phyloP scores from a whole-genome alignment of 1,140 invertebrate genomes.

The Ctenoplectra terminalis region DNA sequence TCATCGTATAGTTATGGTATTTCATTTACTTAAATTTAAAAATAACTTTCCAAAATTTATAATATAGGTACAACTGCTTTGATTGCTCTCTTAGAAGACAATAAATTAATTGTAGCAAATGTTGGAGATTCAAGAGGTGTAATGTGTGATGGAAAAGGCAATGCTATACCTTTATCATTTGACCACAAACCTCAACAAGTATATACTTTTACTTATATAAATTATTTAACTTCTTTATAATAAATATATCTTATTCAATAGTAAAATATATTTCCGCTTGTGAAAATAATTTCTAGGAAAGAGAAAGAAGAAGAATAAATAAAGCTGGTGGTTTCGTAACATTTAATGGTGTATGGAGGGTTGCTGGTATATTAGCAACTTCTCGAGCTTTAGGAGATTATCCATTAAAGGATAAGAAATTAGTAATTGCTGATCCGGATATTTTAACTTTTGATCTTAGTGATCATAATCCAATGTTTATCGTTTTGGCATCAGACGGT shows the following conservation, averaged over 20 bases:
- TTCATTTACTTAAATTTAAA: conserved; percentile 16
- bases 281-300: conserved; percentile 84
- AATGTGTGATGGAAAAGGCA: conserved; percentile 95
- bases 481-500: conserved; percentile 97
- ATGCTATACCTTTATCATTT: conserved; percentile 95
- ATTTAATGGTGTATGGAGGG: conserved; percentile 98
- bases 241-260: conserved; percentile 32
- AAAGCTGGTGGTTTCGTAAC: conserved; percentile 96
- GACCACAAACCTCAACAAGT: conserved; percentile 98
- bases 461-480: conserved; percentile 93
- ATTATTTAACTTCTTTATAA: neutral
- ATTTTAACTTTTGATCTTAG: conserved; percentile 95
- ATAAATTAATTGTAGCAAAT: conserved; percentile 95
- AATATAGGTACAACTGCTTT: conserved; percentile 93
- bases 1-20: neutral
- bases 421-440: conserved; percentile 97
- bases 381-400: conserved; percentile 97
- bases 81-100: conserved; percentile 92
- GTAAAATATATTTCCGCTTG: neutral
- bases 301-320: conserved; percentile 93
- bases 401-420: conserved; percentile 95
- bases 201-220: conserved; percentile 40
- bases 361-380: conserved; percentile 97
- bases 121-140: conserved; percentile 98
- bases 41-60: conserved; percentile 22